Base-by-base conservation (phyloP, 2,797 vertebrate species). In the Crypturellus tataupa region DNA sequence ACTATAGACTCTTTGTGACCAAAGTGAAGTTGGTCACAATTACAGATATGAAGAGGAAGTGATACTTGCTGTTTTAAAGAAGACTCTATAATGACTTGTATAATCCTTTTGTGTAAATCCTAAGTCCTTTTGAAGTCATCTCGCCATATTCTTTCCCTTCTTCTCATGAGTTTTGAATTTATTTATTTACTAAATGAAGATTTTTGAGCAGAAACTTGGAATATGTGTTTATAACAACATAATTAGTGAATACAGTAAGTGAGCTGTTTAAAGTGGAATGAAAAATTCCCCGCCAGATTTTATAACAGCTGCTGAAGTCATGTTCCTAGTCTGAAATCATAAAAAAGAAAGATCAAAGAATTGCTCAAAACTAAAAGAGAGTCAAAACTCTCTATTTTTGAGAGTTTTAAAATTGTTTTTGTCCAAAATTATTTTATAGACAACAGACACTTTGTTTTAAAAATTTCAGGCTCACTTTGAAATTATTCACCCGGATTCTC, bases 401-500 rank as follows among this genome's bases (percentile, higher is more conserved):
- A 33, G 18, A 1, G 49, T 93, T 94, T 68, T n/a, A 1, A 0
- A 29, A 87, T 82, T 63, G 7, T 27, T 82, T 91, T 87, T 85
- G 51, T 65, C 58, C 80, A 33, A 70, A 65, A 75, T 82, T 78
- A 65, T 65, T 96, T 73, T 44, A 80, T 70, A 88, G 87, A 78
- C 53, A 96, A 88, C 39, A 91, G 47, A 85, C 80, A 67, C 29
- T 68, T 88, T 55, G 44, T 91, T 96, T 94, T 86, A 78, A 97
- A 97, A 94, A 89, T 93, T 95, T 94, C 89, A 92, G 92, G 78
- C 76, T 97, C 86, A 94, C 21, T 85, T 96, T 93, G 67, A 89
- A 96, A 81, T 84, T 94, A 82, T 96, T 96, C 89, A 60, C 72
- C 82, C 93, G 85, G 71, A 82, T 96, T 96, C 93, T 97, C 93